Percentiles rank a stretch among this genome's conserved stretches.
These are phyloP conservation scores for Spodoptera frugiperda DNA, from an alignment of 1,140 invertebrate species.

Conservation along the genomic window DNA sequence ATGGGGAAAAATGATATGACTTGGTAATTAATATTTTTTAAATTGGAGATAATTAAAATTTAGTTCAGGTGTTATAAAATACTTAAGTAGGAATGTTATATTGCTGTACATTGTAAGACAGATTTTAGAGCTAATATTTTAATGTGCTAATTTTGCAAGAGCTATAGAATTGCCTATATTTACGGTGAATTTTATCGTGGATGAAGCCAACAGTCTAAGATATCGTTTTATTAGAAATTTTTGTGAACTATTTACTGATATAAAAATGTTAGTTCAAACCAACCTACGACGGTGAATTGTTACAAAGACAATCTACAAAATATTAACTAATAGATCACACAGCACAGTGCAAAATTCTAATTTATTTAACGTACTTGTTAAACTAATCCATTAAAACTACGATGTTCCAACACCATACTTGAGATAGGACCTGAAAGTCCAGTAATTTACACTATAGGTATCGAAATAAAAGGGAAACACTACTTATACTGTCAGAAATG, in stretches of 20 bases:
- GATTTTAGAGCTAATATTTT: background rate
- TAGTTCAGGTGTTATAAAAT: too few relatives aligned
- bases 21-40: too few relatives aligned
- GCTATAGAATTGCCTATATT: background rate
- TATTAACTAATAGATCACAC: background rate
- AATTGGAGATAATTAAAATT: too few relatives aligned
- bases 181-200: background rate
- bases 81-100: too few relatives aligned
- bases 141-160: constrained; percentile 22
- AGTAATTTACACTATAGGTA: constrained; percentile 53
- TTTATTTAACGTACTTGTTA: constrained; percentile 70
- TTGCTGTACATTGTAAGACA: too few relatives aligned
- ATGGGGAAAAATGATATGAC: too few relatives aligned
- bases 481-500: background rate
- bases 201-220: background rate
- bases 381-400: constrained; percentile 68
- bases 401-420: constrained; percentile 72
- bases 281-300: background rate
- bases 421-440: constrained; percentile 78
- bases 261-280: background rate
- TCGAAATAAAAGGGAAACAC: background rate
- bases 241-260: constrained; percentile 25
- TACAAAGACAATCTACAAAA: background rate
- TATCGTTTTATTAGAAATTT: background rate
- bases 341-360: constrained; percentile 62